Evolutionary conservation across 2,797 vertebrate genomes (phyloP).

Genomic region (Schizopygopsis malacanthus): DNA sequence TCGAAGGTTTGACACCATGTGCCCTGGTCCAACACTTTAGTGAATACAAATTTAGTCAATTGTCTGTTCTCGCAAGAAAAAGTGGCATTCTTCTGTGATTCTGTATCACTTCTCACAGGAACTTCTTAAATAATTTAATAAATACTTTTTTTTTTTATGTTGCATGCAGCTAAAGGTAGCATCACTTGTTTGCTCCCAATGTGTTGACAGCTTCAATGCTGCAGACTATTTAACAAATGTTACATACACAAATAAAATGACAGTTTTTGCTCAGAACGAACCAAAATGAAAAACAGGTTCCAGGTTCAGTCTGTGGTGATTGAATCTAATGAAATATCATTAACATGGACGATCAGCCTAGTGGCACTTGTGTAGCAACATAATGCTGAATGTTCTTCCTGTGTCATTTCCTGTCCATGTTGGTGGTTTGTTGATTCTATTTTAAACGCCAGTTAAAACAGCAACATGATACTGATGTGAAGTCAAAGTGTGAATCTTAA

Average conservation of each 20-base stretch:
- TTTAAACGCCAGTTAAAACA: not conserved
- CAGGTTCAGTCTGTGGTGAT: not conserved
- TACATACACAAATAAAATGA: not conserved
- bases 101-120: no score
- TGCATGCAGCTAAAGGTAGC: no score
- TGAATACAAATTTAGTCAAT: no score
- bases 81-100: no score
- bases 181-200: not conserved
- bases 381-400: not conserved
- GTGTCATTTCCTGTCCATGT: not conserved
- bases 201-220: not conserved
- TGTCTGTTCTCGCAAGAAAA: not conserved
- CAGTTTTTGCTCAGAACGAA: not conserved
- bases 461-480: not conserved
- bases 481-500: not conserved
- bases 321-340: not conserved
- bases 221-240: not conserved
- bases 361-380: not conserved
- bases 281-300: not conserved
- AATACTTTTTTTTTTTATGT: no score
- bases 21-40: no score
- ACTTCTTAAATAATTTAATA: no score
- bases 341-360: not conserved
- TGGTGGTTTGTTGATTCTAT: not conserved
- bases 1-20: not conserved